Evolutionary conservation across 2,888 invertebrate genomes (phyloP).

Genomic region (Diaphora mendica): DNA sequence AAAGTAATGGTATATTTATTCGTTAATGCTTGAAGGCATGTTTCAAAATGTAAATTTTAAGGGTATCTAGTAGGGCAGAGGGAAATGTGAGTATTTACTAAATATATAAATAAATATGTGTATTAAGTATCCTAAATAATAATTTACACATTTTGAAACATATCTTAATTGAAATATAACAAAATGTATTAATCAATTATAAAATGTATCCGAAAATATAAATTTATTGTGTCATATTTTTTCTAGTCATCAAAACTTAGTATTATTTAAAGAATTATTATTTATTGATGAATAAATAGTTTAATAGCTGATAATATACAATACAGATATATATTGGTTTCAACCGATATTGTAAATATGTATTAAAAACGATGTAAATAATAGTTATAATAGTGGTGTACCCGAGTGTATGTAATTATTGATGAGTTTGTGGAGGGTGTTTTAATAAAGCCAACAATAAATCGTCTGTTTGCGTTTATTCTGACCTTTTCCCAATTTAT

Average conservation of each 20-base stretch:
- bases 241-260: constrained; percentile 50
- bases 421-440: constrained; percentile 80
- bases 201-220: constrained; percentile 28
- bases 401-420: constrained; percentile 78
- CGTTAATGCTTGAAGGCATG: constrained; percentile 34
- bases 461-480: constrained; percentile 53
- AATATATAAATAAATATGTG: background rate
- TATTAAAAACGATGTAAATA: constrained; percentile 71
- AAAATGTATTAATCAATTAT: constrained; percentile 47
- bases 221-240: constrained; percentile 40
- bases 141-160: constrained; percentile 3
- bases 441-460: constrained; percentile 83
- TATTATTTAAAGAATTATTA: constrained; percentile 41
- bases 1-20: constrained; percentile 44
- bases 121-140: background rate
- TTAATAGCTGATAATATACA: constrained; percentile 38
- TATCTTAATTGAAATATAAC: constrained; percentile 29
- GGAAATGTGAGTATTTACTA: background rate
- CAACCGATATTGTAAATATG: constrained; percentile 67
- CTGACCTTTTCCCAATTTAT: constrained; percentile 17
- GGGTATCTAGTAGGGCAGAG: background rate
- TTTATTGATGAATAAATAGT: constrained; percentile 43
- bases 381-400: constrained; percentile 71
- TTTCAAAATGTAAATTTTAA: background rate
- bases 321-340: constrained; percentile 47